A percentile compares a stretch with the other conserved stretches of the same genome.
These are phyloP conservation scores for cat (Felis catus) DNA, from an alignment of 2,113 vertebrate species.

Conservation along the genomic window DNA sequence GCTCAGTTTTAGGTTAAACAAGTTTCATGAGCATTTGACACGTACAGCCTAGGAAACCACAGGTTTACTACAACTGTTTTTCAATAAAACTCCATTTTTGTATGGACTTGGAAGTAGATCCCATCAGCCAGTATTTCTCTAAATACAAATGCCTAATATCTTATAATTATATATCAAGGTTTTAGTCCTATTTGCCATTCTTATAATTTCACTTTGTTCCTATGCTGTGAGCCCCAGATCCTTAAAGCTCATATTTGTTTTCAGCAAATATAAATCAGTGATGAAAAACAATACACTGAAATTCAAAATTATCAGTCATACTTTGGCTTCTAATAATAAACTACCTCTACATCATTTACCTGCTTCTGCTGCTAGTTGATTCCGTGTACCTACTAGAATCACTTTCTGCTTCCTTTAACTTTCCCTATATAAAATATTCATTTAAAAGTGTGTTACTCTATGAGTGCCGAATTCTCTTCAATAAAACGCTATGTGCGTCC, in stretches of 20 bases:
- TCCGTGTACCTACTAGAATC: neutral
- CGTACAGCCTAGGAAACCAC: neutral
- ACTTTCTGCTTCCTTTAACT: neutral
- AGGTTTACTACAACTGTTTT: neutral
- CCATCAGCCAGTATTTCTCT: neutral
- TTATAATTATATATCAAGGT: neutral
- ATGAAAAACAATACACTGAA: neutral
- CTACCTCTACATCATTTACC: neutral
- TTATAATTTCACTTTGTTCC: neutral
- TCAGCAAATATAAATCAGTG: neutral
- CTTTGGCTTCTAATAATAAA: neutral
- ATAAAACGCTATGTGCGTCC: neutral
- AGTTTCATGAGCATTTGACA: neutral
- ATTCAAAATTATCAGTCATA: neutral
- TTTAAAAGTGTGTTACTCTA: neutral
- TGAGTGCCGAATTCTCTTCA: neutral
- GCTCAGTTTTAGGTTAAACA: neutral
- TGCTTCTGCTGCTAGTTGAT: neutral
- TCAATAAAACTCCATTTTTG: neutral
- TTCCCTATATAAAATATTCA: neutral
- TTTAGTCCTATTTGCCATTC: neutral
- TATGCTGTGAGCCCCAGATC: neutral
- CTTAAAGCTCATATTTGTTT: conserved; percentile 23
- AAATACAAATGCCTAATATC: neutral
- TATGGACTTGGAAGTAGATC: neutral